Evolutionary conservation across 2,888 invertebrate species (phyloP).

Genomic region (Syrista parreyssii): DNA sequence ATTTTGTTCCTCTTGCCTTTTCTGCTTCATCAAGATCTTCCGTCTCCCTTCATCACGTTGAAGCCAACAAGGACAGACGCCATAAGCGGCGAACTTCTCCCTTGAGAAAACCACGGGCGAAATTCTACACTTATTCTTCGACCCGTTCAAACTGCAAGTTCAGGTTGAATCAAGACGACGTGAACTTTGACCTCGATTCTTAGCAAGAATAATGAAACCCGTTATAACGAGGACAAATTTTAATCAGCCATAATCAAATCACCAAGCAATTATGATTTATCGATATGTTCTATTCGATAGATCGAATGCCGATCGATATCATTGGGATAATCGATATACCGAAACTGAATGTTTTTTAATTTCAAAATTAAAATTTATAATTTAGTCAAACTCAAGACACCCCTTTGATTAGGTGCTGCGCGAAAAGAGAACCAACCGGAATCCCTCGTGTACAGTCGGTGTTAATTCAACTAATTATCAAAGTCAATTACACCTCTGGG

Average conservation of each 20-base stretch:
- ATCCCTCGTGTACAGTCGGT: not conserved
- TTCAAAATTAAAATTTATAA: not conserved
- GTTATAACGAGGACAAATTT: not conserved
- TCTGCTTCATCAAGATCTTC: not conserved
- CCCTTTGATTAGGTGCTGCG: not conserved
- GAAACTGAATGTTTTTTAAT: no score
- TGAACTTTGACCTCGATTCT: not conserved
- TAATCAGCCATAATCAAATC: not conserved
- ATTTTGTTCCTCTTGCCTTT: not conserved
- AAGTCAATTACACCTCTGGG: conserved; percentile 21
- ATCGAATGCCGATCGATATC: no score
- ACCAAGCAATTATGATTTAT: no score
- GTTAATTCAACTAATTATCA: conserved; percentile 23
- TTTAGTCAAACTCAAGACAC: not conserved
- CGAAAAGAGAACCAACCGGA: not conserved
- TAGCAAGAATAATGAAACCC: not conserved
- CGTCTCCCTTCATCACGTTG: not conserved
- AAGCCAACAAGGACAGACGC: not conserved
- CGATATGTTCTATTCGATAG: no score
- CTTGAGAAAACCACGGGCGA: not conserved
- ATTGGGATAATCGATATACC: no score
- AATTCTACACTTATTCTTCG: not conserved
- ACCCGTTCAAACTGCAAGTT: not conserved
- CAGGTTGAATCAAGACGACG: not conserved
- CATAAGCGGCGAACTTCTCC: not conserved